These are phyloP conservation scores for Elaphurus davidianus DNA, from an alignment of 2,113 vertebrate genomes.

Conservation along the genomic window DNA sequence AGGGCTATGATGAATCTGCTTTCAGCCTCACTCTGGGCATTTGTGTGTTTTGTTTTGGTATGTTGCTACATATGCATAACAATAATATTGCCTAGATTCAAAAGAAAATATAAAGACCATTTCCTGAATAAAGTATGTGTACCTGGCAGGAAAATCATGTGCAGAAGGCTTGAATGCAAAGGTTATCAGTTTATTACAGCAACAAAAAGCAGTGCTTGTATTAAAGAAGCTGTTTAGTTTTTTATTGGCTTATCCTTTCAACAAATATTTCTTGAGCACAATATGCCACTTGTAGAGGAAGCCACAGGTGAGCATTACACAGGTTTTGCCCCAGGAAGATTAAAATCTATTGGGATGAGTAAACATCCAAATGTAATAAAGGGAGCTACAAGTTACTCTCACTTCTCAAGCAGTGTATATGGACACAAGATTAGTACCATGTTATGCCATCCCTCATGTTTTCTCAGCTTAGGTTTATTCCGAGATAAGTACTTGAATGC, in stretches of 20 bases:
- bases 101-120: neutral
- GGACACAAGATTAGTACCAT: neutral
- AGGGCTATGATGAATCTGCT: slow-evolving; percentile 21
- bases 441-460: neutral
- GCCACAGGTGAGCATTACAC: neutral
- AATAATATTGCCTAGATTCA: neutral
- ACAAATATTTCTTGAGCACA: neutral
- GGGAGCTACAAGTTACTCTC: neutral
- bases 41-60: slow-evolving; percentile 9
- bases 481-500: neutral
- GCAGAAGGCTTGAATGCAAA: neutral
- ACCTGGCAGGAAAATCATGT: neutral
- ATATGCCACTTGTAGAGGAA: neutral
- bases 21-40: neutral
- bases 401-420: neutral
- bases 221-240: neutral
- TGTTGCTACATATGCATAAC: neutral
- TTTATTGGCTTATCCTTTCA: neutral
- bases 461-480: neutral
- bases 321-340: neutral
- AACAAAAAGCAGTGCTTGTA: neutral
- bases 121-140: neutral
- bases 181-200: neutral
- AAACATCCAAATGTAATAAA: neutral
- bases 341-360: neutral